Conservation (phyloP, 2,113 vertebrate genomes). For the Octodon degus region DNA sequence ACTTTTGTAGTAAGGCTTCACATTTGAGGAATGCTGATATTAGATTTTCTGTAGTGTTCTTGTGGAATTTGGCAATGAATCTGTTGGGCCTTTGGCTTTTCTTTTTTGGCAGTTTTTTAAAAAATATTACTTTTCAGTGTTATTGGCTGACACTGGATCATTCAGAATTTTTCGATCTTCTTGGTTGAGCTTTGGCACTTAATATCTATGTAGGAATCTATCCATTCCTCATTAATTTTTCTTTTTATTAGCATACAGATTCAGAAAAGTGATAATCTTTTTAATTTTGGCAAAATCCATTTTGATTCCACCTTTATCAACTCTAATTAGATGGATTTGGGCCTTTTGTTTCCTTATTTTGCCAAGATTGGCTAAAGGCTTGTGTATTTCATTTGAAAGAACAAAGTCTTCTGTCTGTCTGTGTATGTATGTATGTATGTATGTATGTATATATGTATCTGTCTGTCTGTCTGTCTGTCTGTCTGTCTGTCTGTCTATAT, state of each 20-base stretch:
- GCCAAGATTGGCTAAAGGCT: neutral
- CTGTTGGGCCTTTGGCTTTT: neutral
- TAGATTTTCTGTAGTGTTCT: neutral
- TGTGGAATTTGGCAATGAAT: neutral
- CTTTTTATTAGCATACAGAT: neutral
- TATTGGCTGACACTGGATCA: neutral
- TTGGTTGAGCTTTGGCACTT: neutral
- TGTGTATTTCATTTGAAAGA: neutral
- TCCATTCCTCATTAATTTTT: neutral
- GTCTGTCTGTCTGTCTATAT: neutral
- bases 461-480: neutral
- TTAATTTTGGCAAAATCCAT: neutral
- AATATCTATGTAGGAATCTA: neutral
- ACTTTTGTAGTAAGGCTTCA: neutral
- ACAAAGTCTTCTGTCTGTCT: neutral
- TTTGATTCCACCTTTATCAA: neutral
- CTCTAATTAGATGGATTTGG: neutral
- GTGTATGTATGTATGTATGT: neutral
- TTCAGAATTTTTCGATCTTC: neutral
- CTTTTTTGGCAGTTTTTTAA: neutral
- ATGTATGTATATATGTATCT: neutral
- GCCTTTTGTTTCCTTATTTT: neutral
- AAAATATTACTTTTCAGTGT: neutral
- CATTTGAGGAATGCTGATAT: neutral
- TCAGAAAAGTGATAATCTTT: neutral